Evolutionary conservation across 1,140 invertebrate species (phyloP).

Genomic region (Lasioglossum baleicum): DNA sequence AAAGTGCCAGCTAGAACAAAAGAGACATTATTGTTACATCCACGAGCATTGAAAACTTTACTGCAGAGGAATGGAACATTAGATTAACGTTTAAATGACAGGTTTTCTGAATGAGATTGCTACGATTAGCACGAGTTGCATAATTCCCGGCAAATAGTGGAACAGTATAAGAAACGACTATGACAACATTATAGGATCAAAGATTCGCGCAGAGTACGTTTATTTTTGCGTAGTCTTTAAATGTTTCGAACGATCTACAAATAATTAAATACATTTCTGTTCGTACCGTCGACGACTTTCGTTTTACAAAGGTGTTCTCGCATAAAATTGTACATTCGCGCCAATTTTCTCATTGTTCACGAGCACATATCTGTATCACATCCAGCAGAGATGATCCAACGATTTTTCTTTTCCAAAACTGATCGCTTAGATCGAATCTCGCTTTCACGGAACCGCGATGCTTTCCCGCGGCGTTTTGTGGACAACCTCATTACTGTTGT

Average conservation of each 20-base stretch:
- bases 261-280: background rate
- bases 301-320: constrained; percentile 7
- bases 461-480: constrained; percentile 42
- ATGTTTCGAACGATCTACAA: background rate
- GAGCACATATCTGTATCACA: background rate
- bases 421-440: constrained; percentile 29
- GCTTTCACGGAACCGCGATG: constrained; percentile 33
- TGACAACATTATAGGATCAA: background rate
- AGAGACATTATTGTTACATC: no score
- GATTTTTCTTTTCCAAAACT: background rate
- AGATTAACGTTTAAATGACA: no score
- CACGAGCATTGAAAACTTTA: no score
- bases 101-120: no score
- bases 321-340: constrained; percentile 4
- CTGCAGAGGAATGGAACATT: no score
- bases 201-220: no score
- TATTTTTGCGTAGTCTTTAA: background rate
- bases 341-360: background rate
- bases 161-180: background rate
- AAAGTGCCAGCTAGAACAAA: no score
- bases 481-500: constrained; percentile 59
- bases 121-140: no score
- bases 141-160: no score
- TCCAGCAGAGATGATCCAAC: background rate
- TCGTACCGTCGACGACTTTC: background rate